Evolutionary conservation across 2,113 vertebrate genomes (phyloP), one percentile per base, ranked within the genome.

Genomic region (Ammodytes marinus): DNA sequence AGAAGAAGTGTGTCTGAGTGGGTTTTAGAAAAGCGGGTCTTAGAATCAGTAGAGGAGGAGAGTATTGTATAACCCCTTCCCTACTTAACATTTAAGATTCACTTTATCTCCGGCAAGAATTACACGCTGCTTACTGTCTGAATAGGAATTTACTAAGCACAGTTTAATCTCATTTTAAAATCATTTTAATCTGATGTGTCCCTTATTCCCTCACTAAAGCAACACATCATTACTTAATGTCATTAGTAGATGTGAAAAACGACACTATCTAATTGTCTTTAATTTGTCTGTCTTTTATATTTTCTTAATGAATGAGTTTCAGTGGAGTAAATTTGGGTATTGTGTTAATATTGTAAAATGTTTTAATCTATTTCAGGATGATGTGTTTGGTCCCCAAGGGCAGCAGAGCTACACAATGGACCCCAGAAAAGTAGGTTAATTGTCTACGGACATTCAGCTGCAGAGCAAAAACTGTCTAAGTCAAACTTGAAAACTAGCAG

Each of bases 361-460:
- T 82, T 86, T 79, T 27, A 27, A 27, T 72, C 13, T 15, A 45
- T 92, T 89, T 74, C 95, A 97, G 93, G 97, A 99, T 82, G 97
- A 98, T 43, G 94, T 95, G 67, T 97, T 98, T 89, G 79, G 93
- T 92, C 93, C 95, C 12, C 93, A 88, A 54, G 96, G 95, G 79
- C 96, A 95, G 78, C 97, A 96, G 87, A 96, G 91, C 89, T 98
- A 96, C 89, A 90, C 94, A 80, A 85, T 94, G 59, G 98, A 99
- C 79, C 94, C 93, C 69, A 97, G 97, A 94, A 99, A 99, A 97
- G 93, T 97, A 95, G 80, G 88, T 86, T 1, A 4, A 47, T 40
- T 8, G 5, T 13, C 6, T 3, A 10, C 43, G 27, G 35, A 43
- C 60, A 1, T 37, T 42, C 4, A 3, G 58, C 47, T 14, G 35